phyloP scores from a whole-genome alignment of 2,797 vertebrate genomes.

The Tarsius wallacei region DNA sequence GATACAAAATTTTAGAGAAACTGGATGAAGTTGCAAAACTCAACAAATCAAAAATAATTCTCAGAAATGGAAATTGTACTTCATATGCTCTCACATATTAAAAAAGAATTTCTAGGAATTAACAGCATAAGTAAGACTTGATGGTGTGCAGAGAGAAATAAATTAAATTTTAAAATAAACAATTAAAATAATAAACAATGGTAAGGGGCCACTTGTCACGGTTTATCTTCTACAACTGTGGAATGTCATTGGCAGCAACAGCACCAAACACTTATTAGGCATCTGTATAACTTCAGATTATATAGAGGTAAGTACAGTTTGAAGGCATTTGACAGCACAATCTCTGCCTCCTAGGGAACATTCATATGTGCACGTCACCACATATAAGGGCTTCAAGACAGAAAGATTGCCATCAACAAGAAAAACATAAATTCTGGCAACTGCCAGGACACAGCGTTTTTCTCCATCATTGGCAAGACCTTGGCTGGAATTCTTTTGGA shows the following conservation, averaged over 20 bases:
- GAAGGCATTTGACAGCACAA: background rate
- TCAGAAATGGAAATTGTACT: conserved; percentile 21
- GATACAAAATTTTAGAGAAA: conserved; percentile 7
- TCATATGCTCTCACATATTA: background rate
- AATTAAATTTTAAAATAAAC: background rate
- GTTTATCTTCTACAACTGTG: conserved; percentile 46
- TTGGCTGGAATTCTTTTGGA: conserved; percentile 74
- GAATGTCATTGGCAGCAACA: background rate
- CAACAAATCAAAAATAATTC: conserved; percentile 10
- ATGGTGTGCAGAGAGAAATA: background rate
- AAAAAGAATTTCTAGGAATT: background rate
- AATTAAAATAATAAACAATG: conserved; percentile 40
- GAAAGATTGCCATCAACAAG: conserved; percentile 59
- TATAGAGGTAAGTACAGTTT: background rate
- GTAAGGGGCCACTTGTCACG: background rate
- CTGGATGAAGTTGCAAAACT: background rate
- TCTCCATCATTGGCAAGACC: conserved; percentile 74
- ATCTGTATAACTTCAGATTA: background rate
- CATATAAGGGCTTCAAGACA: conserved; percentile 57
- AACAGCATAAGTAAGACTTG: background rate
- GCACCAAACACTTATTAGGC: background rate
- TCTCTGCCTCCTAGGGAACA: background rate
- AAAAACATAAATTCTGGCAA: conserved; percentile 71
- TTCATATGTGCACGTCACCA: background rate
- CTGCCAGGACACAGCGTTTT: conserved; percentile 52